phyloP scores from a whole-genome alignment of 2,113 vertebrate species.

The Anarhynchus alexandrinus region DNA sequence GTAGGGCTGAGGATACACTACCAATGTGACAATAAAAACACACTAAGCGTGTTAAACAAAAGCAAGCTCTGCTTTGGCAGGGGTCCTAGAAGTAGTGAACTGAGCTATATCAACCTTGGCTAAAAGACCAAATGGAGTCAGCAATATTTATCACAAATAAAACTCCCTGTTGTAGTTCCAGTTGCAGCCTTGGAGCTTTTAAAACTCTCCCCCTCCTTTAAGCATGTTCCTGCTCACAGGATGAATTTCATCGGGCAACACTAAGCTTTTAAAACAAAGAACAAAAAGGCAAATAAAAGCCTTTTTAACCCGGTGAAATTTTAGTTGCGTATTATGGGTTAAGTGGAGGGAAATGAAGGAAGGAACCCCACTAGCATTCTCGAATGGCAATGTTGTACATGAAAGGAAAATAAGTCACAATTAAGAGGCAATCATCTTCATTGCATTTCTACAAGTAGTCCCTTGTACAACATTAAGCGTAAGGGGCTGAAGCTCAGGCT shows the following conservation, averaged over 20 bases:
- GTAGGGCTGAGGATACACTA: not conserved
- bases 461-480: not conserved
- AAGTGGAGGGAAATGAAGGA: not conserved
- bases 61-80: slow-evolving; percentile 27
- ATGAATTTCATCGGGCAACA: not conserved
- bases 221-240: not conserved
- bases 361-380: not conserved
- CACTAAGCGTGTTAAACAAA: slow-evolving; percentile 10
- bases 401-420: slow-evolving; percentile 2
- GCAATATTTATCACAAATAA: slow-evolving; percentile 59
- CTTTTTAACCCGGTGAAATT: not conserved
- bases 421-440: not conserved
- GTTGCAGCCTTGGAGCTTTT: not conserved
- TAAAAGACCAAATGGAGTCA: slow-evolving; percentile 24
- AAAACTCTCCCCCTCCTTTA: not conserved
- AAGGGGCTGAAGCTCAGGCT: not conserved
- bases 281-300: not conserved
- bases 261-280: not conserved
- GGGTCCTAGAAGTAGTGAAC: not conserved
- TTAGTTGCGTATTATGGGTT: not conserved
- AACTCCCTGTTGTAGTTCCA: not conserved
- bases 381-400: not conserved
- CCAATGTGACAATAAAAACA: slow-evolving; percentile 32
- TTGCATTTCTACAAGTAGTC: slow-evolving; percentile 6
- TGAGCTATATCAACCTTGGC: slow-evolving; percentile 19